A percentile compares a stretch with the other conserved stretches of the same genome.
Conservation (phyloP, 1,140 invertebrate species). For the Zaprionus capensis region DNA sequence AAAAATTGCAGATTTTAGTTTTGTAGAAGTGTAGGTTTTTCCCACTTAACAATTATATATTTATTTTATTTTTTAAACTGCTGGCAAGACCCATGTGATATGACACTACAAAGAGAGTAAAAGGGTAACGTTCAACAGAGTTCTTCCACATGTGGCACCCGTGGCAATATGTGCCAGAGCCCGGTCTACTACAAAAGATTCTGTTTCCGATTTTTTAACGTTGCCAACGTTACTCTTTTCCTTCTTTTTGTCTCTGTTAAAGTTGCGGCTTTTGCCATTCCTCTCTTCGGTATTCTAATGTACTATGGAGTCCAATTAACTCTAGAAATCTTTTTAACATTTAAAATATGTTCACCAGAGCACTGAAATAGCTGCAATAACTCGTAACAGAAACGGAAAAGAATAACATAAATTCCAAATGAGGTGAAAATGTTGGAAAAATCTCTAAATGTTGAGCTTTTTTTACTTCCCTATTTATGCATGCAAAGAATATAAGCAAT, state of each 20-base stretch:
- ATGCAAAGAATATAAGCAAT: background rate
- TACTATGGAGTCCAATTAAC: background rate
- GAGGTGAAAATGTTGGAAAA: no score
- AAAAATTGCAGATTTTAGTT: background rate
- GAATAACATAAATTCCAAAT: no score
- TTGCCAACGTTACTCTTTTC: constrained; percentile 6
- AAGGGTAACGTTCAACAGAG: background rate
- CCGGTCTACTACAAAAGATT: constrained; percentile 8
- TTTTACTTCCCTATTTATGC: no score
- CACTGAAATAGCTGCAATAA: background rate
- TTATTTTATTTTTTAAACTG: background rate
- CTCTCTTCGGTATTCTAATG: background rate
- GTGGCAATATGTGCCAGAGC: constrained; percentile 23
- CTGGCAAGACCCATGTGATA: background rate
- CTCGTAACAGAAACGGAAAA: no score
- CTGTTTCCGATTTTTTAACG: constrained; percentile 34
- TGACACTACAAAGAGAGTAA: background rate
- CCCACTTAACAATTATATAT: background rate
- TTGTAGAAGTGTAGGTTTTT: no score
- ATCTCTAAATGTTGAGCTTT: no score
- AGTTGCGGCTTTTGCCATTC: constrained; percentile 35
- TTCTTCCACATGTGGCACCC: constrained; percentile 6
- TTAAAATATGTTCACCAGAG: no score
- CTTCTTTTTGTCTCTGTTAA: constrained; percentile 26
- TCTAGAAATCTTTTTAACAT: background rate